A percentile compares a stretch with the other conserved stretches of the same genome.
Evolutionary conservation across 2,888 invertebrate genomes (phyloP).

Genomic region (Aelia acuminata): DNA sequence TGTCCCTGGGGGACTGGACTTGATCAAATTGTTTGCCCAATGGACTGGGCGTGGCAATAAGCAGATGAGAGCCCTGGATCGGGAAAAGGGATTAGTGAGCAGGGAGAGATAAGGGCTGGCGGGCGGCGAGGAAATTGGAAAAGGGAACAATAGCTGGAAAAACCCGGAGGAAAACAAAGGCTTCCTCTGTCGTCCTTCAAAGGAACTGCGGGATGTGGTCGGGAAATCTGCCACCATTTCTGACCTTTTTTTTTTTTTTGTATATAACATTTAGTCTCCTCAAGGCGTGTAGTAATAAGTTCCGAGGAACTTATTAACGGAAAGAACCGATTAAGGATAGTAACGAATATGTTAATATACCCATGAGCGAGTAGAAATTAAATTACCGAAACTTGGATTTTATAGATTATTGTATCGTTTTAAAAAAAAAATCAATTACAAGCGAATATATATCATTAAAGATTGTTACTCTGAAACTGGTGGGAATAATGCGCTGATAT

Average conservation of each 20-base stretch:
- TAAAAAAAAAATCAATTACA: too few species aligned
- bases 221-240: not conserved
- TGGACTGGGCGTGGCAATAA: not conserved
- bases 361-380: too few species aligned
- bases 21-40: not conserved
- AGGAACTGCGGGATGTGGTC: not conserved
- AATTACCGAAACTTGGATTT: too few species aligned
- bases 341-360: too few species aligned
- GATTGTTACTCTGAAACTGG: too few species aligned
- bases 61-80: not conserved
- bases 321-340: not conserved
- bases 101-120: not conserved
- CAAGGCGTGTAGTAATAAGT: too few species aligned
- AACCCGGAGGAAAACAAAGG: not conserved
- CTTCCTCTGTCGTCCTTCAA: not conserved
- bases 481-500: too few species aligned
- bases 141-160: conserved; percentile 24
- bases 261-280: not conserved
- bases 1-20: not conserved
- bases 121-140: conserved; percentile 9
- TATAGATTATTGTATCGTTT: too few species aligned
- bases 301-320: too few species aligned
- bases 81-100: conserved; percentile 19
- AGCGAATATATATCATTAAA: too few species aligned
- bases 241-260: too few species aligned